These are phyloP conservation scores for Miltochrista miniata DNA, from an alignment of 2,888 invertebrate genomes.

Conservation along the genomic window DNA sequence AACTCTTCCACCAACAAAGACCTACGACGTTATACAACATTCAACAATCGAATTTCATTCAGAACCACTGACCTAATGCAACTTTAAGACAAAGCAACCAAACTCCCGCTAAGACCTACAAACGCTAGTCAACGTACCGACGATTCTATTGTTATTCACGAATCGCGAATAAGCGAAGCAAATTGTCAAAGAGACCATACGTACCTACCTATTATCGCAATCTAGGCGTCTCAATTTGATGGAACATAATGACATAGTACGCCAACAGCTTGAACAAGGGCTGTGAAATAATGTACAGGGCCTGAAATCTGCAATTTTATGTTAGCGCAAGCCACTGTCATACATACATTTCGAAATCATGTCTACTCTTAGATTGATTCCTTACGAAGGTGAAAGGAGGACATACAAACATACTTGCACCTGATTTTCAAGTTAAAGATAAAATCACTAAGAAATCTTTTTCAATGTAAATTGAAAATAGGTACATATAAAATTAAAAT, in stretches of 20 bases:
- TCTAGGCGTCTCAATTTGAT: conserved; percentile 29
- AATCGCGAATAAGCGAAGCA: conserved; percentile 52
- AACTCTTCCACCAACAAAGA: not conserved
- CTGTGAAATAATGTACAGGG: too few species aligned
- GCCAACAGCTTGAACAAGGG: conserved; percentile 32
- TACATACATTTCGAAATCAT: too few species aligned
- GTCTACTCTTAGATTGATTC: too few species aligned
- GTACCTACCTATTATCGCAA: conserved; percentile 32
- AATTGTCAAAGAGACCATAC: conserved; percentile 60
- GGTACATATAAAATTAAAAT: not conserved
- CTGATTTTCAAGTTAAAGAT: conserved; percentile 23
- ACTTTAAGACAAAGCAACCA: not conserved
- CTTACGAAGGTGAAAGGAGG: too few species aligned
- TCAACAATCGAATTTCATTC: not conserved
- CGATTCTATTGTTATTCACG: conserved; percentile 69
- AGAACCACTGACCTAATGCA: conserved; percentile 11
- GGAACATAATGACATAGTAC: conserved; percentile 39
- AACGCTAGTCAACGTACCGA: conserved; percentile 45
- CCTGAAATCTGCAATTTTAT: too few species aligned
- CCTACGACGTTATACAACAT: not conserved
- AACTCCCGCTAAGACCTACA: conserved; percentile 4
- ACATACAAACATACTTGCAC: too few species aligned
- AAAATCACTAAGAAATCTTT: not conserved
- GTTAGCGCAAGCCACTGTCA: too few species aligned
- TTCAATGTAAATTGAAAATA: not conserved